These are phyloP conservation scores for Mystacornis crossleyi DNA, from an alignment of 2,113 vertebrate genomes.

Conservation along the genomic window DNA sequence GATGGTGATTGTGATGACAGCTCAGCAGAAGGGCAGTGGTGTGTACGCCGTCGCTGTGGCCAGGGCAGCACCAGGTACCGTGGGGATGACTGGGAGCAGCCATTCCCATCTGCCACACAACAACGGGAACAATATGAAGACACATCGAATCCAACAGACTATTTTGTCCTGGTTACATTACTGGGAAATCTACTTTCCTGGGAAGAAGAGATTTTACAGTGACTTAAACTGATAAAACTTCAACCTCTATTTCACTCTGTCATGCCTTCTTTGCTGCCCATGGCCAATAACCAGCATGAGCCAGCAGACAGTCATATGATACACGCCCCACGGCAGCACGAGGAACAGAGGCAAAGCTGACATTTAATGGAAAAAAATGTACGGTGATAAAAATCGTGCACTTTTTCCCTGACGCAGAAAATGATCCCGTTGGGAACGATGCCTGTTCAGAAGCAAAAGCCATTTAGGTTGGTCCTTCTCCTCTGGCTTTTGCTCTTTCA, in stretches of 20 bases:
- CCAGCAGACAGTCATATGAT: not conserved
- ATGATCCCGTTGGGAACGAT: not conserved
- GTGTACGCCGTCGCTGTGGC: fast-evolving
- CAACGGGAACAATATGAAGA: not conserved
- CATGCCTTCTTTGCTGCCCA: not conserved
- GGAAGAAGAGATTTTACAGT: not conserved
- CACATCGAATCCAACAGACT: not conserved
- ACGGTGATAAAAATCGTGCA: not conserved
- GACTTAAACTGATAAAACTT: not conserved
- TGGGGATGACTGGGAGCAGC: not conserved
- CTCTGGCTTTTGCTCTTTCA: not conserved
- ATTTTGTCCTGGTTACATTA: not conserved
- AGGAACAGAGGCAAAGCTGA: not conserved
- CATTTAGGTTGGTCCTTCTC: not conserved
- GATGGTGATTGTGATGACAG: fast-evolving
- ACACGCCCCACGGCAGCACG: not conserved
- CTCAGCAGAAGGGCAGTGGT: not conserved
- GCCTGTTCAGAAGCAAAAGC: not conserved
- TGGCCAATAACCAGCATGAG: not conserved
- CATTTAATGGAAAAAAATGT: not conserved
- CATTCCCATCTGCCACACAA: not conserved
- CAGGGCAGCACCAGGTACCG: not conserved
- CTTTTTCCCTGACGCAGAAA: conserved; percentile 4
- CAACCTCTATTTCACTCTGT: not conserved
- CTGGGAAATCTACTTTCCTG: not conserved